Percentiles rank a stretch among this genome's conserved stretches.
phyloP scores from a whole-genome alignment of 2,113 vertebrate species.

The Hystrix cristata region DNA sequence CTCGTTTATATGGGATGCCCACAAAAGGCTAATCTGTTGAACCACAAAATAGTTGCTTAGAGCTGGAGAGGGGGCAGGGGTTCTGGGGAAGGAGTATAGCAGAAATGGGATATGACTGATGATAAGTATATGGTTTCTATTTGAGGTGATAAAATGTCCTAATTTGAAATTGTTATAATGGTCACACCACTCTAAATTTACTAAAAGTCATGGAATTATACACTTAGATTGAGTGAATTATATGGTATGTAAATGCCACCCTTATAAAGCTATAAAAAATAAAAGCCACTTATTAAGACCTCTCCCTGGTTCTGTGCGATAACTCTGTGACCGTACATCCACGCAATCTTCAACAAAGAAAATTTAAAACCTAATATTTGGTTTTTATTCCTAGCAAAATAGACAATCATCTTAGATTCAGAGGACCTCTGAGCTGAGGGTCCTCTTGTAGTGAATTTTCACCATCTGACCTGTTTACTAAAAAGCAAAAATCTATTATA shows the following conservation, averaged over 20 bases:
- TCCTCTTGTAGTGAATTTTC: background rate
- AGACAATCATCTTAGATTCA: too few species aligned
- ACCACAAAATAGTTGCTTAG: background rate
- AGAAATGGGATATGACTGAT: background rate
- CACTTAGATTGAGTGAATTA: slow-evolving; percentile 47
- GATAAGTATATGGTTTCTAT: background rate
- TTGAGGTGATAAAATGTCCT: background rate
- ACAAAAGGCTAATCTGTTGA: background rate
- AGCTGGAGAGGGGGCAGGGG: background rate
- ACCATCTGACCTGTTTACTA: background rate
- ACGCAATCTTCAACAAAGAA: background rate
- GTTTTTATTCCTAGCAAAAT: background rate
- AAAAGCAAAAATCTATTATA: background rate
- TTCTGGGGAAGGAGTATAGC: background rate
- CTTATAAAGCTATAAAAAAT: background rate
- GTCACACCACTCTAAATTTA: background rate
- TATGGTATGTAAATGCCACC: background rate
- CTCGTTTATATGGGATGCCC: background rate
- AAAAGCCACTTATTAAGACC: background rate
- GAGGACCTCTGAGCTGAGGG: background rate
- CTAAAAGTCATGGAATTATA: background rate
- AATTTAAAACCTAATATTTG: background rate
- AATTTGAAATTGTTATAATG: background rate
- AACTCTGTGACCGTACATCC: background rate
- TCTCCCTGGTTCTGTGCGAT: background rate